phyloP scores from a whole-genome alignment of 2,113 vertebrate species.

The Vireo altiloquus region DNA sequence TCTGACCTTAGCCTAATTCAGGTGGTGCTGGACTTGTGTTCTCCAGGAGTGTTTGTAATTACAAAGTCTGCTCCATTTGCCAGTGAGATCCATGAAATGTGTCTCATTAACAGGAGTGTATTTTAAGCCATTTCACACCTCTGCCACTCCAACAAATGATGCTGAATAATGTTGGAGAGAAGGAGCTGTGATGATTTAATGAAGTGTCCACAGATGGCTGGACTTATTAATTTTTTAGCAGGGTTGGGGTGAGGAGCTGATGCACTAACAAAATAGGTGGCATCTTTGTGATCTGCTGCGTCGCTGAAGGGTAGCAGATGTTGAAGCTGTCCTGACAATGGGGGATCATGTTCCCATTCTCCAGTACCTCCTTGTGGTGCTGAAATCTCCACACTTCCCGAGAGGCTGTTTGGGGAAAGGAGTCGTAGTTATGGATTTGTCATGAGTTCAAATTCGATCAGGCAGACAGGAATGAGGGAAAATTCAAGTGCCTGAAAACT shows the following conservation, averaged over 20 bases:
- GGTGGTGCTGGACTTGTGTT: neutral
- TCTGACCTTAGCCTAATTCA: neutral
- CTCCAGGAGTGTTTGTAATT: neutral
- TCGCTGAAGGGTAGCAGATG: neutral
- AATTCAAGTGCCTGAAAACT: neutral
- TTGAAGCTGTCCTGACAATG: neutral
- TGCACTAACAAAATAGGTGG: neutral
- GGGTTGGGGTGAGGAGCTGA: neutral
- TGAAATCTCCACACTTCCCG: neutral
- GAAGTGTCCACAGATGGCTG: constrained; percentile 47
- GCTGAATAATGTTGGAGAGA: constrained; percentile 10
- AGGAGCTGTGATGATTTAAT: constrained; percentile 46
- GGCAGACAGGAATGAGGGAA: neutral
- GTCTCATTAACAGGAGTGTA: neutral
- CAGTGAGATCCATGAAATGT: neutral
- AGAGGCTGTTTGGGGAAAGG: neutral
- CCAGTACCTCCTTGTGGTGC: neutral
- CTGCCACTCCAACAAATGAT: constrained; percentile 19
- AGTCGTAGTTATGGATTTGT: neutral
- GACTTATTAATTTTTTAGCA: constrained; percentile 37
- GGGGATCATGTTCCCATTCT: neutral
- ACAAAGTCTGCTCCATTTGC: neutral
- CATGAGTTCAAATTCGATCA: rapidly evolving
- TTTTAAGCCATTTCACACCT: constrained; percentile 37
- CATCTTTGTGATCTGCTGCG: neutral